Evolutionary conservation across 2,113 vertebrate genomes (phyloP).

Genomic region (Microtus montanus): DNA sequence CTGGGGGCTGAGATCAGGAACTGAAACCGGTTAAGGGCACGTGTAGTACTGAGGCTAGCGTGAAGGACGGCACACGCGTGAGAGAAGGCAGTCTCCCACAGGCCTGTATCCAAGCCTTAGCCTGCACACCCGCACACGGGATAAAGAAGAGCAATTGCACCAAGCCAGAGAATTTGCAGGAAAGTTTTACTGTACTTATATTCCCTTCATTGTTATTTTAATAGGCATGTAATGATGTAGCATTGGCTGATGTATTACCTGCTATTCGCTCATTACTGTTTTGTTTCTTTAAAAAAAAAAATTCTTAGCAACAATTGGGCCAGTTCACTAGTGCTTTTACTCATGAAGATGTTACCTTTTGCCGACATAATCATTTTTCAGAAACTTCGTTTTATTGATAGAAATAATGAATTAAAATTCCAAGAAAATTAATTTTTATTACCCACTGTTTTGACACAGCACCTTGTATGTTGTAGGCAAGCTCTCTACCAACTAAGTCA

Average conservation of each 20-base stretch:
- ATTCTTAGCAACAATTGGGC: neutral
- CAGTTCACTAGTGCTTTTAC: slow-evolving; percentile 14
- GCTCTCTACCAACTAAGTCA: neutral
- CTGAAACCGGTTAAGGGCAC: neutral
- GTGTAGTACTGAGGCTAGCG: neutral
- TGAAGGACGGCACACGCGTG: neutral
- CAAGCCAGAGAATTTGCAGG: neutral
- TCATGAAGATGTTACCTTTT: slow-evolving; percentile 19
- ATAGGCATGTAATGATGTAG: neutral
- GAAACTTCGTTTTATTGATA: slow-evolving; percentile 40
- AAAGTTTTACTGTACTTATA: neutral
- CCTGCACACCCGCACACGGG: neutral
- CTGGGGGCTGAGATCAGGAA: slow-evolving; percentile 10
- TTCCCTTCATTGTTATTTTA: slow-evolving; percentile 24
- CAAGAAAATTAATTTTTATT: neutral
- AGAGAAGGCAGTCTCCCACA: neutral
- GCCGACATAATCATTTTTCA: neutral
- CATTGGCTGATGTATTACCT: neutral
- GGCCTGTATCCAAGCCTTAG: neutral
- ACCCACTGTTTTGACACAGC: neutral
- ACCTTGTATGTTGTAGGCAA: neutral
- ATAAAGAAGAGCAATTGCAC: neutral
- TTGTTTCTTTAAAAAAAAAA: neutral
- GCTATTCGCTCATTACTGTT: neutral
- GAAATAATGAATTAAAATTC: slow-evolving; percentile 4